Base-by-base conservation (phyloP, 2,888 invertebrate genomes). In the Cristatella mucedo region DNA sequence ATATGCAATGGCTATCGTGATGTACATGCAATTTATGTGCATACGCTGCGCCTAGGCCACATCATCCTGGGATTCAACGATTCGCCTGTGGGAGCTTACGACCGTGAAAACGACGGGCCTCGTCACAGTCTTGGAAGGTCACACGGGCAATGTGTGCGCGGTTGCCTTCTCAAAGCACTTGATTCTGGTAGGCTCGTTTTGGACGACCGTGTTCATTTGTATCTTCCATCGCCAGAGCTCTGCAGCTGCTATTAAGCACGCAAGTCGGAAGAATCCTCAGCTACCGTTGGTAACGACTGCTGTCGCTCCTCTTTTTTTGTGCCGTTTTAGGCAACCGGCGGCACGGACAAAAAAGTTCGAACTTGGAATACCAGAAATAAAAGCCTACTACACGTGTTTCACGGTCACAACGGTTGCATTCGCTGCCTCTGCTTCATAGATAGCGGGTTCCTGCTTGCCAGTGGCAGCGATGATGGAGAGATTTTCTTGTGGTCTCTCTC, bases 21-120 rank as follows among this genome's bases (percentile, higher is more conserved):
- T n/a, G n/a, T n/a, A n/a, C n/a, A n/a, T n/a, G n/a, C n/a, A n/a
- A n/a, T n/a, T n/a, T n/a, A n/a, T n/a, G n/a, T n/a, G n/a, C n/a
- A n/a, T n/a, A n/a, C n/a, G n/a, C n/a, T n/a, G n/a, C n/a, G n/a
- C n/a, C 4, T 41, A 62, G 61, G 61, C 61, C 1, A 59, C 61
- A 9, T 60, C 60, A 4, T 61, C 59, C 1, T 62, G 61, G 61
- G 63, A 63, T 42, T 54, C 54, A 41, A 54, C 54, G 5, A 55
- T 62, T 1, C 47, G 56, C 15, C 43, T 63, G 7, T 63, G 61
- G 60, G 50, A 46, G 3, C 40, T 59, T n/a, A 32, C 48, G 7
- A 44, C 44, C 19, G n/a, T 33, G 4, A 37, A 33, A 4, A 31
- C 33, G 2, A 20, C 21, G 13, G n/a, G 18, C 32, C 21, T 37